phyloP scores from a whole-genome alignment of 2,888 invertebrate species.

The Ommatoiulus sabulosus region DNA sequence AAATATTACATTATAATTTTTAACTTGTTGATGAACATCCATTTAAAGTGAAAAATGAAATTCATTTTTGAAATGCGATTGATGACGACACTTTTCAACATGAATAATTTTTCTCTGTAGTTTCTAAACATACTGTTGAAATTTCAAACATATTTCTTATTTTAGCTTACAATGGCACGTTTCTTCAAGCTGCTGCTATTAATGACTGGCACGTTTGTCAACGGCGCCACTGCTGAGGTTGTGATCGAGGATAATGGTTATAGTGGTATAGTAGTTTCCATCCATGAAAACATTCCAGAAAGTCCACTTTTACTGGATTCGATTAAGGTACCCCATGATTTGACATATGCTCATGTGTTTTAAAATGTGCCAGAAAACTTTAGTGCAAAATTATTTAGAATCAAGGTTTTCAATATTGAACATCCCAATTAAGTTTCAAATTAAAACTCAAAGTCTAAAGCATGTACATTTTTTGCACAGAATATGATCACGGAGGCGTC shows the following conservation, averaged over 20 bases:
- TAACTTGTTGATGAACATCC: too few relatives aligned
- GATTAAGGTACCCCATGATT: neutral
- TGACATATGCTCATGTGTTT: neutral
- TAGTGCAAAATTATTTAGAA: neutral
- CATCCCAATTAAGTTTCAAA: too few relatives aligned
- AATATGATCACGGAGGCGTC: neutral
- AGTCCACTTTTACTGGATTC: neutral
- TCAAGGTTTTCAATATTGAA: too few relatives aligned
- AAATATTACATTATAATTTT: too few relatives aligned
- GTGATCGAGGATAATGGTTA: conserved; percentile 13
- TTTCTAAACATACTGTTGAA: too few relatives aligned
- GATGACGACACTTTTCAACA: too few relatives aligned
- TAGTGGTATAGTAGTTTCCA: neutral
- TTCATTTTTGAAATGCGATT: too few relatives aligned
- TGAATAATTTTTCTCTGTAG: too few relatives aligned
- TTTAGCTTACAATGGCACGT: neutral
- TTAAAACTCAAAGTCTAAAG: neutral
- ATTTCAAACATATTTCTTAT: neutral
- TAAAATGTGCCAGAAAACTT: neutral
- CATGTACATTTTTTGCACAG: neutral
- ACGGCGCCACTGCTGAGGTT: neutral
- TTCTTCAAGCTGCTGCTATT: neutral
- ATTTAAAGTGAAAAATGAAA: too few relatives aligned
- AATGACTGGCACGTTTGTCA: neutral
- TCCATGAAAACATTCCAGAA: conserved; percentile 45